phyloP scores from a whole-genome alignment of 2,888 invertebrate genomes.

The Orgyia antiqua region DNA sequence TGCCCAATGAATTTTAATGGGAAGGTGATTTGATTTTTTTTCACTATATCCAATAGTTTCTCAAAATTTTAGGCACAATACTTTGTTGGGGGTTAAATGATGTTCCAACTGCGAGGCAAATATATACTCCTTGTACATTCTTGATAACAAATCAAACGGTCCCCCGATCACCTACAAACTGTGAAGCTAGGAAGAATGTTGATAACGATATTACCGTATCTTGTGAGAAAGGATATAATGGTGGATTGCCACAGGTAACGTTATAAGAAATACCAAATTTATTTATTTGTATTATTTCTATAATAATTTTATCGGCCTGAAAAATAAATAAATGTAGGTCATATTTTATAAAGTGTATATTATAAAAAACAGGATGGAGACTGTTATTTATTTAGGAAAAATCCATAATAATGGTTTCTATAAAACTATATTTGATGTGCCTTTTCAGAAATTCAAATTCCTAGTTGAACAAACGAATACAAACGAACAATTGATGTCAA shows the following conservation, averaged over 20 bases:
- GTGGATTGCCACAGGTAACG: constrained; percentile 57
- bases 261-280: too few relatives aligned
- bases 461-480: constrained; percentile 40
- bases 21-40: too few relatives aligned
- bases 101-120: constrained; percentile 34
- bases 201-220: constrained; percentile 35
- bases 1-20: too few relatives aligned
- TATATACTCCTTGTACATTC: constrained; percentile 50
- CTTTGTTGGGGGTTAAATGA: constrained; percentile 66
- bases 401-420: too few relatives aligned
- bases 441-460: constrained; percentile 65
- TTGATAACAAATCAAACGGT: constrained; percentile 58
- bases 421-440: too few relatives aligned
- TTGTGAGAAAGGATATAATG: constrained; percentile 60
- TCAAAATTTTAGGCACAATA: constrained; percentile 34
- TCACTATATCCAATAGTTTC: background rate
- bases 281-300: too few relatives aligned
- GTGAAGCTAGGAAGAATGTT: constrained; percentile 40
- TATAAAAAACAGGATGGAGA: too few relatives aligned
- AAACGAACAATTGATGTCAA: constrained; percentile 48
- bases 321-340: too few relatives aligned
- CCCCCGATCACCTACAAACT: constrained; percentile 52
- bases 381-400: too few relatives aligned
- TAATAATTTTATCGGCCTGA: too few relatives aligned
- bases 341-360: too few relatives aligned